Evolutionary conservation across 1,140 invertebrate species (phyloP), one percentile per base, ranked within the genome.

Genomic region (Lepidurus apus): DNA sequence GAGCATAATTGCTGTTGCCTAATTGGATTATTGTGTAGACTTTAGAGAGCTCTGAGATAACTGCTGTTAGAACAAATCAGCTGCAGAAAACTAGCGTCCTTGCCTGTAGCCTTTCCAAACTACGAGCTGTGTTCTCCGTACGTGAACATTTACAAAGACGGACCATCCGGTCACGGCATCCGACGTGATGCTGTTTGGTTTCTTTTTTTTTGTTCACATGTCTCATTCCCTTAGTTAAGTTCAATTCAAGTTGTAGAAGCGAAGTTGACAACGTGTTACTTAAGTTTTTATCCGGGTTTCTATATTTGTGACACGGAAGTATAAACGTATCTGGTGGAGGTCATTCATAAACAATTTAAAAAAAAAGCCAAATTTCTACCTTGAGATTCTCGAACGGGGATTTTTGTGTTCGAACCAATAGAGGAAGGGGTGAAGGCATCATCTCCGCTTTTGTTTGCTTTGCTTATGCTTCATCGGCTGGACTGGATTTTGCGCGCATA

Each of bases 401-500:
- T 34, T 34, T 65, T 65, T 7, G 1, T 17, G 53, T 65, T 65
- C 21, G 5, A 17, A 65, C 53, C 6, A 65, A 65, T 7, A n/a
- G 53, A 17, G 8, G 17, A 65, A 13, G 53, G 53, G 7, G n/a
- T 65, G 21, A 65, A 65, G 53, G 53, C 21, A 65, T 13, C 21
- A 21, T 65, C 21, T 65, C 53, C 53, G 53, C 53, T 21, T 21
- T 65, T 65, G 53, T 65, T 65, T 65, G 53, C 53, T 65, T 65
- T 65, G 21, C 9, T 65, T 34, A 11, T 65, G 53, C 53, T 9
- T 65, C 6, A 21, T 65, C 53, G 53, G 17, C 53, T 65, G 4
- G 53, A 21, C 53, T 65, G 53, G 53, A 65, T 65, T n/a, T 65
- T 65, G 53, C 53, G 53, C 53, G 53, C 53, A 65, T 65, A 21